Base-by-base conservation (phyloP, 2,888 invertebrate genomes). In the Heliconius cydno region DNA sequence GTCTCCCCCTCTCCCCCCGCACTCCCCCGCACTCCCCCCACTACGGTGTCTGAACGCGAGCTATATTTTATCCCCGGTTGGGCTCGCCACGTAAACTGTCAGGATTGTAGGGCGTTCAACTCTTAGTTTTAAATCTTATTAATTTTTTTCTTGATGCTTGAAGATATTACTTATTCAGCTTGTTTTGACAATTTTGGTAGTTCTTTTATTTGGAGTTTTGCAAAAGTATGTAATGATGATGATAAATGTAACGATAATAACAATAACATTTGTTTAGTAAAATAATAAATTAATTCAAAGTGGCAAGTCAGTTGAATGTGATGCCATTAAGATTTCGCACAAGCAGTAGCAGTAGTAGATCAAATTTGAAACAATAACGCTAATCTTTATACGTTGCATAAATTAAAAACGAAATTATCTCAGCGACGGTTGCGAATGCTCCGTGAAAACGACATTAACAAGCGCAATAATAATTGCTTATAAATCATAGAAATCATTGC, bases 61-160 rank as follows among this genome's bases (percentile, higher is more conserved):
- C 94, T 92, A 94, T 94, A 94, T 94, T 93, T 94, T 93, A 94
- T 93, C 92, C 92, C 91, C 89, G 92, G 88, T 92, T 92, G 92
- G 92, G 90, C 90, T 90, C 90, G 89, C 90, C 90, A 91, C 91
- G 92, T 92, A 93, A 94, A 93, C 94, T 93, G 94, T 93, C 94
- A 94, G 93, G 92, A 93, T 92, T 90, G 88, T 87, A 91, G 93
- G 92, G 90, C 94, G 89, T 94, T 94, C 93, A 94, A 94, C 94
- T 94, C 92, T 90, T 87, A 89, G 90, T 90, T 90, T 87, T 87
- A 87, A 89, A 88, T 88, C 86, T 89, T 89, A 83, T 82, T 81
- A 82, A 73, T 76, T 82, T 79, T 82, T 83, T 81, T n/a, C 60
- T 60, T 57, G 60, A 60, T 67, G 12, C 15, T 30, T 41, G 12